phyloP scores from a whole-genome alignment of 1,140 invertebrate genomes.

The Anoplophora glabripennis region DNA sequence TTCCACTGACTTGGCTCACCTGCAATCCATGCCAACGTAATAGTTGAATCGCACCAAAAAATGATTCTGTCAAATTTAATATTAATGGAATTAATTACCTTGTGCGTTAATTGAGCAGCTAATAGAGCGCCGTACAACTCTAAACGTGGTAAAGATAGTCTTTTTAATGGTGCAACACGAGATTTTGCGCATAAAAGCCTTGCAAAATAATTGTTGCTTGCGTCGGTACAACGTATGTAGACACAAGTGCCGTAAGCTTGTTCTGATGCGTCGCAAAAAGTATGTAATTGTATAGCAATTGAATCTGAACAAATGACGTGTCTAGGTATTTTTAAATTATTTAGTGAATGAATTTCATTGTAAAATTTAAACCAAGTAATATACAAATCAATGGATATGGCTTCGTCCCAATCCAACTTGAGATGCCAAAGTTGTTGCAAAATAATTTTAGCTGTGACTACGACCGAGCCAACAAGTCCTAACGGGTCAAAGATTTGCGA shows the following conservation, averaged over 20 bases:
- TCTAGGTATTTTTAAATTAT: not conserved
- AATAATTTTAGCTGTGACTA: not conserved
- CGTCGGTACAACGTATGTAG: not conserved
- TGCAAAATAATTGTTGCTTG: not conserved
- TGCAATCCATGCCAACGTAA: not conserved
- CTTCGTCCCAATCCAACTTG: conserved; percentile 1
- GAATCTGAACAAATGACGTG: not conserved
- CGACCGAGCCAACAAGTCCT: not conserved
- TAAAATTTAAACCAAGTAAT: not conserved
- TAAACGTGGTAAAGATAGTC: not conserved
- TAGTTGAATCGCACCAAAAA: conserved; percentile 4
- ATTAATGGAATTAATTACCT: not conserved
- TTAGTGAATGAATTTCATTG: not conserved
- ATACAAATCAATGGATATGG: not conserved
- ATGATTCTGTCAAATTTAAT: not conserved
- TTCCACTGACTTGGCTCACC: not conserved
- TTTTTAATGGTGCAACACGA: conserved; percentile 3
- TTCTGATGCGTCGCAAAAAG: not conserved
- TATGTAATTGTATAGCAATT: not conserved
- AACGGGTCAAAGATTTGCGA: conserved; percentile 4
- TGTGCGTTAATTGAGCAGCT: not conserved
- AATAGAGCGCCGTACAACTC: conserved; percentile 1
- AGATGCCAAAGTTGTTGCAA: not conserved
- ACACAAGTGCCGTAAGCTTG: conserved; percentile 7
- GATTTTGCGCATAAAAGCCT: not conserved